Evolutionary conservation across 2,888 invertebrate genomes (phyloP).

Genomic region (Tricholauxania praeusta): DNA sequence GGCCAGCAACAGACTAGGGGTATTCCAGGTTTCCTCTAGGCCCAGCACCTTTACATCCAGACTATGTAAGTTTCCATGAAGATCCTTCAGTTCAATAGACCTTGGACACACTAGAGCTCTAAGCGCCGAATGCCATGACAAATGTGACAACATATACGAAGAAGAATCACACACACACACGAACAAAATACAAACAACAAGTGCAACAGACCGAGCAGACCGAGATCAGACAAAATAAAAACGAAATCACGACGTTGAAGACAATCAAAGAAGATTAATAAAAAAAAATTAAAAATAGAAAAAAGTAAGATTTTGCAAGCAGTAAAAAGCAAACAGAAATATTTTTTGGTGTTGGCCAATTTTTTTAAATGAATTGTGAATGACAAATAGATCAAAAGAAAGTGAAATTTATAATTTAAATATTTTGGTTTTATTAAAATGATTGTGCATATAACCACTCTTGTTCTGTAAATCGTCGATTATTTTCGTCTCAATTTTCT

Average conservation of each 20-base stretch:
- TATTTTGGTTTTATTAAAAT: too few species aligned
- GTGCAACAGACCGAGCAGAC: slow-evolving; percentile 50
- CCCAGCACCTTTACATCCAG: slow-evolving; percentile 83
- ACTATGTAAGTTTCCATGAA: slow-evolving; percentile 73
- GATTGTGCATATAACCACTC: too few species aligned
- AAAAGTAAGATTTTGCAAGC: slow-evolving; percentile 11
- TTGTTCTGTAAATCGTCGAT: too few species aligned
- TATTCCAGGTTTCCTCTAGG: slow-evolving; percentile 89
- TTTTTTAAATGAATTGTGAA: not conserved
- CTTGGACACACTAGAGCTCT: slow-evolving; percentile 69
- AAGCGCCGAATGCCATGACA: slow-evolving; percentile 56
- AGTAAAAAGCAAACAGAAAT: not conserved
- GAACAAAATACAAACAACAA: slow-evolving; percentile 53
- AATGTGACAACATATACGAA: slow-evolving; percentile 58
- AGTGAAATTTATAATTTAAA: not conserved
- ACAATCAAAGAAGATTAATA: slow-evolving; percentile 20
- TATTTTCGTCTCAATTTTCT: too few species aligned
- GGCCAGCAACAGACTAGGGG: slow-evolving; percentile 83
- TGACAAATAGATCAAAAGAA: not conserved
- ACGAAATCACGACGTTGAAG: slow-evolving; percentile 41
- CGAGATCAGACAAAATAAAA: slow-evolving; percentile 52
- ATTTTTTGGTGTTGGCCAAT: too few species aligned
- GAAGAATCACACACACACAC: slow-evolving; percentile 57
- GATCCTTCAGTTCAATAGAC: slow-evolving; percentile 69
- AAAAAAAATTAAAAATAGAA: not conserved